phyloP scores from a whole-genome alignment of 2,888 invertebrate species.

The Petrophora chlorosata region DNA sequence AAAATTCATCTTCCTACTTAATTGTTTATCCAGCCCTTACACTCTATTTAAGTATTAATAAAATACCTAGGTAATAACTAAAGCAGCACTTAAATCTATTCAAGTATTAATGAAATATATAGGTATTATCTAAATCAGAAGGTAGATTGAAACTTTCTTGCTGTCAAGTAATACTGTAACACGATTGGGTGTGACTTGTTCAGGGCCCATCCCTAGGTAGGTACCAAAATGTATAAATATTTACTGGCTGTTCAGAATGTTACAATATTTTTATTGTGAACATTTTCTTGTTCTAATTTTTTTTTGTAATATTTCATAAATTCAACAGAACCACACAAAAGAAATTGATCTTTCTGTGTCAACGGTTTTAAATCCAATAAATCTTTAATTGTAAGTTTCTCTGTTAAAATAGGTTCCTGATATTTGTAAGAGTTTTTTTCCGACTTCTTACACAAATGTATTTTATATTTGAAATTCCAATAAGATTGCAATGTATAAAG shows the following conservation, averaged over 20 bases:
- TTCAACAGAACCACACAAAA: constrained; percentile 85
- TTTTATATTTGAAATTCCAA: constrained; percentile 90
- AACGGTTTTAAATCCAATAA: constrained; percentile 59
- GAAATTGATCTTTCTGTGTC: constrained; percentile 62
- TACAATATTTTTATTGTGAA: constrained; percentile 56
- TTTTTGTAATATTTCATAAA: constrained; percentile 80
- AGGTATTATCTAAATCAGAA: too few relatives aligned
- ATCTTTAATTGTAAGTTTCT: constrained; percentile 60
- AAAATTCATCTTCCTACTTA: too few relatives aligned
- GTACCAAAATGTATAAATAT: too few relatives aligned
- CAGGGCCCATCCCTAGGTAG: too few relatives aligned
- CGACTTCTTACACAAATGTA: constrained; percentile 76
- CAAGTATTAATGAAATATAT: too few relatives aligned
- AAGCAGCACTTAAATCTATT: too few relatives aligned
- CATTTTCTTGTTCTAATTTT: constrained; percentile 47
- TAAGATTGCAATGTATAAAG: constrained; percentile 83
- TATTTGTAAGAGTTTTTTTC: constrained; percentile 60
- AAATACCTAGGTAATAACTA: too few relatives aligned
- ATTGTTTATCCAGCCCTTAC: too few relatives aligned
- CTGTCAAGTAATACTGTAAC: too few relatives aligned
- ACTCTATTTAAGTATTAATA: too few relatives aligned
- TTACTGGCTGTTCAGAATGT: constrained; percentile 24
- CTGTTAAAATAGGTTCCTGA: constrained; percentile 74
- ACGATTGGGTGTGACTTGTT: too few relatives aligned
- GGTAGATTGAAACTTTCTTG: too few relatives aligned